Conservation (phyloP, 2,797 vertebrate species). For the Bovichtus variegatus region DNA sequence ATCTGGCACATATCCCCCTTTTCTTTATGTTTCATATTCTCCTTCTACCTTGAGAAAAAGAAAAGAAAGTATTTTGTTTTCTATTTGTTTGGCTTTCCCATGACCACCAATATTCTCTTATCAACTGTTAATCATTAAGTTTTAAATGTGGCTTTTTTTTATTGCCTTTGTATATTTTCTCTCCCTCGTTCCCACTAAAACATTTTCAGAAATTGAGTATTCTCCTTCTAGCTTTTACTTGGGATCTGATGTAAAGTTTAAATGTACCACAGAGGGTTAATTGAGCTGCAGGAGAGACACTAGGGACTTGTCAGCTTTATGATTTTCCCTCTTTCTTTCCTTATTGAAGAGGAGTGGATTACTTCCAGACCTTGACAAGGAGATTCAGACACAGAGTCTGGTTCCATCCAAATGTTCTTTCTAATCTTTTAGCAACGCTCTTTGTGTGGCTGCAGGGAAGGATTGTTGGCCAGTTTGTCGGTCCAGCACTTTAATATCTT, state of each 20-base stretch:
- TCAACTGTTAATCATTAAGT: background rate
- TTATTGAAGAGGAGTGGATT: constrained; percentile 61
- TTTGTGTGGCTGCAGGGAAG: background rate
- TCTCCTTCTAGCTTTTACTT: constrained; percentile 10
- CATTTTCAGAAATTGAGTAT: constrained; percentile 20
- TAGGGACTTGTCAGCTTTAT: constrained; percentile 54
- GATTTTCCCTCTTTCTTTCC: constrained; percentile 25
- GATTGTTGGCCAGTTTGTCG: fast-evolving
- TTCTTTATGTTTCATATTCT: constrained; percentile 73
- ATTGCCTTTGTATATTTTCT: constrained; percentile 24
- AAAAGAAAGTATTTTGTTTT: constrained; percentile 7
- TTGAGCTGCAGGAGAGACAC: constrained; percentile 44
- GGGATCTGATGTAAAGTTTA: constrained; percentile 44
- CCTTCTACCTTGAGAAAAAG: constrained; percentile 30
- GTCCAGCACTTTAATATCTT: constrained; percentile 16
- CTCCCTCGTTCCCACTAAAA: constrained; percentile 12
- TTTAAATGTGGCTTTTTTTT: constrained; percentile 20
- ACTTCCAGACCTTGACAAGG: constrained; percentile 73
- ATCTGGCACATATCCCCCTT: constrained; percentile 54
- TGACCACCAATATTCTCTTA: constrained; percentile 11
- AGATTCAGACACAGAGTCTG: constrained; percentile 35
- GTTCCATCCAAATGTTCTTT: constrained; percentile 29
- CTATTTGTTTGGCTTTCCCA: constrained; percentile 18
- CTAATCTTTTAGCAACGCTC: constrained; percentile 13
- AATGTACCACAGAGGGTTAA: constrained; percentile 50